Conservation (phyloP, 2,797 vertebrate species). For the Neostethus bicornis region DNA sequence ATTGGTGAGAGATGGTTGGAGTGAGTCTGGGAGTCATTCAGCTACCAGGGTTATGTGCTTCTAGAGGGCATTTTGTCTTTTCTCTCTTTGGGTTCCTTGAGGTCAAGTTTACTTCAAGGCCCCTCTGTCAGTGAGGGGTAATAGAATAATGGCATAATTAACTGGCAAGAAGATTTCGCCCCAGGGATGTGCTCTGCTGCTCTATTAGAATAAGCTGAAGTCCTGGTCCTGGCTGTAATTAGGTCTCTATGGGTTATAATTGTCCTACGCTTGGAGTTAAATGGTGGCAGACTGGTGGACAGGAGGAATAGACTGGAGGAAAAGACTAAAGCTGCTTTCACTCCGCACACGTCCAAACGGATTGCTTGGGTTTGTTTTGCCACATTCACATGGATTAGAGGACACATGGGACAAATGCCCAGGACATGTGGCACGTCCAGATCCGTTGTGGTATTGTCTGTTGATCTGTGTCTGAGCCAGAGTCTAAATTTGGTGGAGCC, state of each 20-base stretch:
- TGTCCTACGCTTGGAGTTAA: conserved; percentile 68
- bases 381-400: no score
- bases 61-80: conserved; percentile 50
- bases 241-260: conserved; percentile 79
- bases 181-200: conserved; percentile 59
- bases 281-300: conserved; percentile 50
- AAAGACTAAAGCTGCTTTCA: no score
- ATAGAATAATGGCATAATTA: conserved; percentile 82
- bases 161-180: conserved; percentile 70
- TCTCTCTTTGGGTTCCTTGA: conserved; percentile 48
- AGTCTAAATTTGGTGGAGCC: no score
- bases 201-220: conserved; percentile 65
- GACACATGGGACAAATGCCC: no score
- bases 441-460: no score
- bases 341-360: no score
- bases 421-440: no score
- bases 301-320: conserved; percentile 37
- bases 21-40: conserved; percentile 39
- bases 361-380: no score
- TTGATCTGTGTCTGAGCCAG: no score
- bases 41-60: conserved; percentile 34
- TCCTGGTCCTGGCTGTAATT: conserved; percentile 72
- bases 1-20: conserved; percentile 33
- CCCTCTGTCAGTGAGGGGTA: conserved; percentile 68
- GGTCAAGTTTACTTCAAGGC: conserved; percentile 56